Base-by-base conservation (phyloP, 92 coral and sea anemone species). In the Zoanthus gigantus region DNA sequence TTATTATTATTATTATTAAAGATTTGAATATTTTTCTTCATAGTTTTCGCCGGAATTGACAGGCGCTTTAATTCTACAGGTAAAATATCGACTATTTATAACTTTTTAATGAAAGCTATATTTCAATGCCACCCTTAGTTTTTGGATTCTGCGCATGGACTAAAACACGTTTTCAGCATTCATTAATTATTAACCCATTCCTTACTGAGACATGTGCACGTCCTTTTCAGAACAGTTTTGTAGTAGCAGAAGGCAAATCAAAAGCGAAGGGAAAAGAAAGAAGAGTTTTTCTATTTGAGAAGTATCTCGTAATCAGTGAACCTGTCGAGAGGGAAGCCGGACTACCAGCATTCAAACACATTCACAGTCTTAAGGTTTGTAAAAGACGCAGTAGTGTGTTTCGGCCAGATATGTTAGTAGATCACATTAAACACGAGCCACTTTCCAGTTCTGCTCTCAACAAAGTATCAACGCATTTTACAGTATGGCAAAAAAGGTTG, bases 211-310 rank as follows among this genome's bases (percentile, higher is more conserved):
- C 52, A 68, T 58, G 61, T 54, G 8, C 53, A 28, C 66, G 85
- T 69, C n/a, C 69, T 14, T 63, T 69, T 9, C 79, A 95, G 98
- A 94, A 93, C 71, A 90, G 90, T 53, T 91, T 95, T 32, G 66
- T 89, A 3, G 94, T 95, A 9, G 96, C 94, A 47, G 98, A 95
- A 72, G 96, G 98, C 61, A 95, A 95, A 75, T 90, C 95, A 23
- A 94, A 94, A 74, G 92, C 93, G 17, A 95, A 95, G 79, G 91
- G 89, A 12, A 93, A 85, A 91, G 98, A 95, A 53, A 83, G 98
- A 71, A 90, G 93, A 75, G 94, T 95, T 69, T 95, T 95, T 84
- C 80, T 95, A 15, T 95, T 95, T 74, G 98, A 95, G 72, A 91
- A 92, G 78, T 32, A 87, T 1, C 86, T 95, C 34, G 73, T 95